Percentiles rank a stretch among this genome's conserved stretches.
Conservation (phyloP, 2,888 invertebrate genomes). For the Pollenia angustigena region DNA sequence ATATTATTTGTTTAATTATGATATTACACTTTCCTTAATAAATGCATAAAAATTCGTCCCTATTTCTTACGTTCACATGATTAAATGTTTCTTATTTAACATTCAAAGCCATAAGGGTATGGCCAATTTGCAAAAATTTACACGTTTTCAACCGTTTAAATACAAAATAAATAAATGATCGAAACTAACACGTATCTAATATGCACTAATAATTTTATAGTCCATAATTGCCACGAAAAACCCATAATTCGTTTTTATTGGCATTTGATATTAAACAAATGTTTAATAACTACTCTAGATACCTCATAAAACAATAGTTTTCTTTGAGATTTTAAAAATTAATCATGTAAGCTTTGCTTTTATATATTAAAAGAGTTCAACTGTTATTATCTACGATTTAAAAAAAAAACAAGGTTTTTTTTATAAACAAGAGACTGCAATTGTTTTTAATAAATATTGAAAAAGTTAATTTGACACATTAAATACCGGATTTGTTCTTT, state of each 20-base stretch:
- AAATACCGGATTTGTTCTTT: conserved; percentile 68
- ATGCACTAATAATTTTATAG: conserved; percentile 64
- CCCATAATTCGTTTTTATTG: neutral
- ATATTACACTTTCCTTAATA: no score
- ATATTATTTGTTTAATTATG: no score
- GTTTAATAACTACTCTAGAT: neutral
- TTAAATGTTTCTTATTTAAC: neutral
- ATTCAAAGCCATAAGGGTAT: neutral
- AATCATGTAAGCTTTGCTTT: conserved; percentile 30
- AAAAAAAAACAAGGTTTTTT: conserved; percentile 28
- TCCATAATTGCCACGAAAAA: neutral
- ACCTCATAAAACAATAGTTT: neutral
- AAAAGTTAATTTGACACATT: conserved; percentile 67
- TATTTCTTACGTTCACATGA: no score
- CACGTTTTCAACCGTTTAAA: neutral
- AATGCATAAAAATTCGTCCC: no score
- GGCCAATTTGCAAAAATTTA: conserved; percentile 2
- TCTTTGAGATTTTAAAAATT: neutral
- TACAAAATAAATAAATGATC: conserved; percentile 2
- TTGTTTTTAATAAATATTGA: conserved; percentile 19
- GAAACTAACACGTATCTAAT: conserved; percentile 37
- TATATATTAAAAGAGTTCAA: conserved; percentile 32
- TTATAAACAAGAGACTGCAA: neutral
- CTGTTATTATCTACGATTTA: conserved; percentile 22
- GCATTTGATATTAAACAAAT: neutral